These are phyloP conservation scores for Syrista parreyssii DNA, from an alignment of 2,888 invertebrate species.

Conservation along the genomic window DNA sequence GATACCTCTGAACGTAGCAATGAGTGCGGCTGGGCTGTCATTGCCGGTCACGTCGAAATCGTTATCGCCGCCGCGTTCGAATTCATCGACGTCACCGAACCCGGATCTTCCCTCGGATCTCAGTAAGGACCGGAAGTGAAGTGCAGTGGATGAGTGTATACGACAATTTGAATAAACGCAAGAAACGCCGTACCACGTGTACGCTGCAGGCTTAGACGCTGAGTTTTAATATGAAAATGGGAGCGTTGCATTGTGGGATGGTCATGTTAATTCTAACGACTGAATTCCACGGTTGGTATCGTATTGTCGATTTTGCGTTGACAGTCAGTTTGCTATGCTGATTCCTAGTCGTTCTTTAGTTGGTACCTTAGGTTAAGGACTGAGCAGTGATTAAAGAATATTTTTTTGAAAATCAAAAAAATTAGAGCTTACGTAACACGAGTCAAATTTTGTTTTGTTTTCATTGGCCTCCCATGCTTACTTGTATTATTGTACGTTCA, in stretches of 20 bases:
- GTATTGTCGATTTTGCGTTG: neutral
- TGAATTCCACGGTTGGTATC: neutral
- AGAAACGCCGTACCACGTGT: neutral
- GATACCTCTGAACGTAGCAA: constrained; percentile 77
- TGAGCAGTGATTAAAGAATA: neutral
- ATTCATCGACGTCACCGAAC: constrained; percentile 45
- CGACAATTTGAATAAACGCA: neutral
- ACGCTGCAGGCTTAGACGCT: neutral
- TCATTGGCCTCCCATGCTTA: neutral
- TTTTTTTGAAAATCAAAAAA: neutral
- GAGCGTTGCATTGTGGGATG: neutral
- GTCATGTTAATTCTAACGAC: neutral
- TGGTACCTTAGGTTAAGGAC: neutral
- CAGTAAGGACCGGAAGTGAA: constrained; percentile 57
- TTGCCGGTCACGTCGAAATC: constrained; percentile 55
- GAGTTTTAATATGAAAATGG: neutral
- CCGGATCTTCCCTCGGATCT: constrained; percentile 59
- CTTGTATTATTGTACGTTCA: neutral
- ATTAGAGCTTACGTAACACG: neutral
- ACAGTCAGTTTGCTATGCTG: neutral
- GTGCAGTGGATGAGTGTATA: neutral
- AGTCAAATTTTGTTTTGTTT: neutral
- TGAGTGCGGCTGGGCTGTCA: constrained; percentile 69
- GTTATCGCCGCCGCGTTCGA: constrained; percentile 49
- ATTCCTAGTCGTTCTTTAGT: neutral